These are phyloP conservation scores for Amblyornis subalaris DNA, from an alignment of 2,113 vertebrate genomes.

Conservation along the genomic window DNA sequence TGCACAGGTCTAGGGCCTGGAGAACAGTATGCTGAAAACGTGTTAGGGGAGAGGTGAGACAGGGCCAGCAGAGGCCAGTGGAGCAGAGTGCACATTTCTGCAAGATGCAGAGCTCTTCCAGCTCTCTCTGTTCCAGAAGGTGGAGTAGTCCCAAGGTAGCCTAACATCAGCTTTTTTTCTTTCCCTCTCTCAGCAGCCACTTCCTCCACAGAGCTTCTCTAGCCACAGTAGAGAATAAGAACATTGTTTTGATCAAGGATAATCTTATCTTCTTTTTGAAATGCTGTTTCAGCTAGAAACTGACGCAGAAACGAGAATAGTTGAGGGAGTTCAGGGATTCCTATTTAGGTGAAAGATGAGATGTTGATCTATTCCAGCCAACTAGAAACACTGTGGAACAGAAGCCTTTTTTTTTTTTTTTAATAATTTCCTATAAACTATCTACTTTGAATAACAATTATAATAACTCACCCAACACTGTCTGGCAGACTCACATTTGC, in stretches of 20 bases:
- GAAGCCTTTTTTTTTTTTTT: background rate
- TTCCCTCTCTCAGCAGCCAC: slow-evolving; percentile 10
- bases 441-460: background rate
- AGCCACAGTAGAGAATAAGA: slow-evolving; percentile 29
- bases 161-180: background rate
- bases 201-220: slow-evolving; percentile 16
- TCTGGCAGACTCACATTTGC: background rate
- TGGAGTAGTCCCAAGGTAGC: slow-evolving; percentile 4
- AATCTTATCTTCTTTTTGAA: slow-evolving; percentile 51
- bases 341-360: slow-evolving; percentile 51
- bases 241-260: slow-evolving; percentile 48
- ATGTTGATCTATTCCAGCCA: slow-evolving; percentile 3
- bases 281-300: slow-evolving; percentile 40
- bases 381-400: slow-evolving; percentile 2
- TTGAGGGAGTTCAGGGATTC: slow-evolving; percentile 25
- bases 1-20: background rate
- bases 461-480: background rate
- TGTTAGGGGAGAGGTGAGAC: background rate
- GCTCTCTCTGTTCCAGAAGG: background rate
- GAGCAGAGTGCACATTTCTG: background rate
- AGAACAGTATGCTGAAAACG: background rate
- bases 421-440: background rate
- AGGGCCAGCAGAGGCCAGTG: background rate
- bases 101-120: background rate
- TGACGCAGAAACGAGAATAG: slow-evolving; percentile 4